phyloP scores from a whole-genome alignment of 2,888 invertebrate genomes.

The Gisinianus flammeolus region DNA sequence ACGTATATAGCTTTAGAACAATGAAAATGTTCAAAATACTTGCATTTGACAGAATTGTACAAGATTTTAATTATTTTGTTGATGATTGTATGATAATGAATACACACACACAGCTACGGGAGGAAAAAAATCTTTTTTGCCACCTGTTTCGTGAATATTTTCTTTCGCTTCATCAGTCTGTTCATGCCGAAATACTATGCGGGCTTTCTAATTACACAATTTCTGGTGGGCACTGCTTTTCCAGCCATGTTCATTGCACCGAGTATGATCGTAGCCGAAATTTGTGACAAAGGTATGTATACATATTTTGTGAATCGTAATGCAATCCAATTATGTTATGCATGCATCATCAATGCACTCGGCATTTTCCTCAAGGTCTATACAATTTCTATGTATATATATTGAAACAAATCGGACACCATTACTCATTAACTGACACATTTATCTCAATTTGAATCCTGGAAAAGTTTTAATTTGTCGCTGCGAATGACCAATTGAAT shows the following conservation, averaged over 20 bases:
- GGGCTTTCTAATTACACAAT: conserved; percentile 44
- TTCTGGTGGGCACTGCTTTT: conserved; percentile 49
- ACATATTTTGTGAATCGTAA: background rate
- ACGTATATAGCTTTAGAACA: no score
- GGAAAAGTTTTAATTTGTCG: no score
- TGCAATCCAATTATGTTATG: background rate
- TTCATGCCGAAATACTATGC: conserved; percentile 43
- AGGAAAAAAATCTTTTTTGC: conserved; percentile 54
- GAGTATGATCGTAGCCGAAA: conserved; percentile 49
- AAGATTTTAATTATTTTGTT: conserved; percentile 1
- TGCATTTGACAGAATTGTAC: no score
- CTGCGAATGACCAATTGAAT: background rate
- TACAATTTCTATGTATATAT: no score
- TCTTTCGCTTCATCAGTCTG: conserved; percentile 49
- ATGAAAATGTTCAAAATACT: no score
- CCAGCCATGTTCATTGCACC: conserved; percentile 52
- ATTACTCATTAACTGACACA: no score
- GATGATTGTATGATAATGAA: no score
- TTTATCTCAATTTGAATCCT: no score
- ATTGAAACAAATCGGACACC: no score
- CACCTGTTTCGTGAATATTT: conserved; percentile 47
- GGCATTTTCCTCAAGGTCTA: no score
- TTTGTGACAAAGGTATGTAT: conserved; percentile 47
- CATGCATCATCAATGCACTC: no score
- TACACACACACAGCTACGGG: no score